A percentile compares a stretch with the other conserved stretches of the same genome.
Conservation (phyloP, 2,113 vertebrate species). For the Sisor rabdophorus region DNA sequence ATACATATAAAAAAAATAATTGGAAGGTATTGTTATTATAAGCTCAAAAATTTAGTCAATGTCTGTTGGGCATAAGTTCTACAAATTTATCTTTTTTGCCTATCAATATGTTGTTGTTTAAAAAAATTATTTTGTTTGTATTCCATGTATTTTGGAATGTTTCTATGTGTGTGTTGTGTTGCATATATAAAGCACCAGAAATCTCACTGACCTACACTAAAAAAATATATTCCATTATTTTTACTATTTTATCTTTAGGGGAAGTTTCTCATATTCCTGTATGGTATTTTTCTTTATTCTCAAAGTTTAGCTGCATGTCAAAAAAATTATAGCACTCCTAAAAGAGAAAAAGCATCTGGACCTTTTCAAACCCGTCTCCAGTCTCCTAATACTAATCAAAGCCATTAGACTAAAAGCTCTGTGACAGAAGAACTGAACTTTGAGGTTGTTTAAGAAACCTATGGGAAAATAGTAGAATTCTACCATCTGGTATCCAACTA, state of each 20-base stretch:
- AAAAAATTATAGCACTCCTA: slow-evolving; percentile 28
- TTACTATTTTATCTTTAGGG: not conserved
- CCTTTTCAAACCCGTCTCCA: slow-evolving; percentile 46
- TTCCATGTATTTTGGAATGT: too few species aligned
- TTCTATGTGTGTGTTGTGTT: too few species aligned
- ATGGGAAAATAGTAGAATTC: slow-evolving; percentile 37
- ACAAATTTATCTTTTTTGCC: too few species aligned
- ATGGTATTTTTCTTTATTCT: not conserved
- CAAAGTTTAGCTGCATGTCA: slow-evolving; percentile 29
- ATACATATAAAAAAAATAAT: slow-evolving; percentile 38
- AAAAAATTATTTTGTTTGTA: too few species aligned
- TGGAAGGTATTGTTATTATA: too few species aligned
- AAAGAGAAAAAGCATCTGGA: slow-evolving; percentile 41
- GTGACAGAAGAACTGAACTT: slow-evolving; percentile 13
- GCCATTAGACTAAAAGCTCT: slow-evolving; percentile 47
- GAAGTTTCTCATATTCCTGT: not conserved
- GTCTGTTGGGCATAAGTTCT: too few species aligned
- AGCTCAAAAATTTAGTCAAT: too few species aligned
- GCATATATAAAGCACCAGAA: too few species aligned
- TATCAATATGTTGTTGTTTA: too few species aligned
- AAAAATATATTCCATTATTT: not conserved
- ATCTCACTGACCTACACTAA: too few species aligned
- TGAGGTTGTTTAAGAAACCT: slow-evolving; percentile 31
- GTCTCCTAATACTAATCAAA: slow-evolving; percentile 47
- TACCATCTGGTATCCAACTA: slow-evolving; percentile 34